Base-by-base conservation (phyloP, 1,140 invertebrate species). In the Drosophila kepulauana region DNA sequence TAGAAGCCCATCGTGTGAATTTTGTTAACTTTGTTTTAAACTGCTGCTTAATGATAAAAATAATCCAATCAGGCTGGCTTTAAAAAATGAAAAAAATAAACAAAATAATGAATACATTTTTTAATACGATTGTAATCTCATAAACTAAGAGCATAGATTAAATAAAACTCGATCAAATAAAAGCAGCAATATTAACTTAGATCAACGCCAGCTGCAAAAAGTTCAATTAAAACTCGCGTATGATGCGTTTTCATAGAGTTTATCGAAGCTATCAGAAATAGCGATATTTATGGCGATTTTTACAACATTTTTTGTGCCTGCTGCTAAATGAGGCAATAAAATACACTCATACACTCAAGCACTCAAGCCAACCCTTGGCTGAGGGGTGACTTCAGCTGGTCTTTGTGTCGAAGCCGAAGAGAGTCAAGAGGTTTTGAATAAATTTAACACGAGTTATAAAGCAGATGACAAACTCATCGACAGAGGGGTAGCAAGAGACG, bases 341-440 rank as follows among this genome's bases (percentile, higher is more conserved):
- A 33, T 33, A n/a, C n/a, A n/a, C n/a, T n/a, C 28, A 75, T 80
- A 75, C 52, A 75, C 81, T 78, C 81, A 71, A 78, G 45, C 81
- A 84, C 81, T 84, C 64, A 56, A 30, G 66, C 20, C 82, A 87
- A 73, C 84, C 82, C 84, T 88, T 84, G 70, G 78, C 71, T 49
- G 59, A 67, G 78, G 82, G 82, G 75, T 86, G 67, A 73, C 48
- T 71, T 51, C 5, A 5, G 15, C 33, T 52, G 48, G 48, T 41
- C 43, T 35, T 8, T 62, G 67, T 78, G 43, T 71, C 59, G n/a
- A n/a, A 58, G 79, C 45, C 15, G 38, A 25, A 25, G 20, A 58
- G 67, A 88, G 84, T 88, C 84, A 88, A 88, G 85, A 88, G 85
- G 85, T 76, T 88, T 89, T 87, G 82, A 87, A 87, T 87, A 87